Evolutionary conservation across 1,140 invertebrate species (phyloP).

Genomic region (Trichoplusia ni): DNA sequence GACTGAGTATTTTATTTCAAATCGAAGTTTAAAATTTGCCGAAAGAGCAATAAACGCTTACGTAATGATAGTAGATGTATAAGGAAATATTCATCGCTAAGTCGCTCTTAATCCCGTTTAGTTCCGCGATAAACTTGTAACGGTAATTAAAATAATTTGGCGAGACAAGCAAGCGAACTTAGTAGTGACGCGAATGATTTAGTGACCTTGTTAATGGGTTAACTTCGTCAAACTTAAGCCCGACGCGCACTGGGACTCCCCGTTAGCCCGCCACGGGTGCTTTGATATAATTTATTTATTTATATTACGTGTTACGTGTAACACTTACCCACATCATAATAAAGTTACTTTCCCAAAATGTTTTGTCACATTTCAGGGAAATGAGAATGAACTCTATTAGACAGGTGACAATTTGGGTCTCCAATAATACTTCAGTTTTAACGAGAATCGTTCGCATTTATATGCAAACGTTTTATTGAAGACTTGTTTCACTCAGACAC

Average conservation of each 20-base stretch:
- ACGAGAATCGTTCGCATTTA: not conserved
- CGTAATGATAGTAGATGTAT: not conserved
- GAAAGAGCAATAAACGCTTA: constrained; percentile 7
- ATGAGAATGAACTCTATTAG: constrained; percentile 3
- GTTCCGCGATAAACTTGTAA: constrained; percentile 36
- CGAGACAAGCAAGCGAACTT: constrained; percentile 53
- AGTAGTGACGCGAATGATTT: constrained; percentile 69
- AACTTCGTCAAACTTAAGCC: constrained; percentile 64
- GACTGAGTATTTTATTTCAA: constrained; percentile 33
- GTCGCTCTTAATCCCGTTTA: constrained; percentile 22
- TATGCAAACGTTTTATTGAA: constrained; percentile 10
- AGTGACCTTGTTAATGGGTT: constrained; percentile 70
- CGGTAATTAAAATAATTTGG: constrained; percentile 63
- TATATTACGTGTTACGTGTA: constrained; percentile 34
- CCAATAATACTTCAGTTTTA: constrained; percentile 1
- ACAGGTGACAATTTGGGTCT: not conserved
- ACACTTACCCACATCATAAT: too few relatives aligned
- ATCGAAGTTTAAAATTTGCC: constrained; percentile 8
- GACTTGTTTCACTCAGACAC: constrained; percentile 13
- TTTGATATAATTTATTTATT: constrained; percentile 36
- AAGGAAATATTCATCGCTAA: constrained; percentile 21
- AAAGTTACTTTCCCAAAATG: not conserved
- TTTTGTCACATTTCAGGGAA: too few relatives aligned
- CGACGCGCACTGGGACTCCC: constrained; percentile 26
- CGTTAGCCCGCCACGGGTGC: constrained; percentile 36